Percentiles rank a stretch among this genome's conserved stretches.
Evolutionary conservation across 1,140 invertebrate genomes (phyloP).

Genomic region (Cyclargus thomasi): DNA sequence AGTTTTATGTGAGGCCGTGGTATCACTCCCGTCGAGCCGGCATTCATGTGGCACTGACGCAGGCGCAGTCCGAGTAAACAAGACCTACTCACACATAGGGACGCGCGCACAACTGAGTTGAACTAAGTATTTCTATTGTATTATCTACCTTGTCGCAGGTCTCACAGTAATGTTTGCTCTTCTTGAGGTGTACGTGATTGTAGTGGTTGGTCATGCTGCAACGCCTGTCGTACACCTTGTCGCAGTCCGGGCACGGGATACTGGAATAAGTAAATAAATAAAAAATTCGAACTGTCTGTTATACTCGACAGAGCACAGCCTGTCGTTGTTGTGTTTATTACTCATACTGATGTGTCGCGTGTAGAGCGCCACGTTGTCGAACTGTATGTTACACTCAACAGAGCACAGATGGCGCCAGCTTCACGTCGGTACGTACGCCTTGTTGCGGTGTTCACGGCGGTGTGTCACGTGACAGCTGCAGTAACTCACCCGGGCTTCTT

Average conservation of each 20-base stretch:
- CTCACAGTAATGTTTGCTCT: slow-evolving; percentile 12
- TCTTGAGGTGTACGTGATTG: slow-evolving; percentile 24
- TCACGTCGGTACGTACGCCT: slow-evolving; percentile 17
- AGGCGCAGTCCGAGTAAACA: too few species aligned
- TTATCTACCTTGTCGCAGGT: slow-evolving; percentile 17
- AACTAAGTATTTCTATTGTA: too few species aligned
- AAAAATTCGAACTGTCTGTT: too few species aligned
- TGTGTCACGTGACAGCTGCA: too few species aligned
- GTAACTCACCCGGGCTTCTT: slow-evolving; percentile 19
- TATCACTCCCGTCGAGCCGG: too few species aligned
- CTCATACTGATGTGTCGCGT: slow-evolving; percentile 27
- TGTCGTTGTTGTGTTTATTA: slow-evolving; percentile 21
- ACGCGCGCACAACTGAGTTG: too few species aligned
- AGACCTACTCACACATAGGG: too few species aligned
- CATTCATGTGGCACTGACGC: too few species aligned
- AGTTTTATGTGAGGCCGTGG: too few species aligned
- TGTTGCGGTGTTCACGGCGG: slow-evolving; percentile 15
- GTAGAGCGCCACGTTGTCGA: slow-evolving; percentile 27
- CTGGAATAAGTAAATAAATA: slow-evolving; percentile 25
- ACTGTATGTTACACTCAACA: slow-evolving; percentile 35
- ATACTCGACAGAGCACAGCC: slow-evolving; percentile 20
- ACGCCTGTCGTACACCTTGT: slow-evolving; percentile 25
- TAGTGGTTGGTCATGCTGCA: slow-evolving; percentile 28
- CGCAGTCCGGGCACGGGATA: slow-evolving; percentile 28
- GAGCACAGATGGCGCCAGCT: slow-evolving; percentile 27